Conservation (phyloP, 1,140 invertebrate genomes). For the Drosophila athabasca region DNA sequence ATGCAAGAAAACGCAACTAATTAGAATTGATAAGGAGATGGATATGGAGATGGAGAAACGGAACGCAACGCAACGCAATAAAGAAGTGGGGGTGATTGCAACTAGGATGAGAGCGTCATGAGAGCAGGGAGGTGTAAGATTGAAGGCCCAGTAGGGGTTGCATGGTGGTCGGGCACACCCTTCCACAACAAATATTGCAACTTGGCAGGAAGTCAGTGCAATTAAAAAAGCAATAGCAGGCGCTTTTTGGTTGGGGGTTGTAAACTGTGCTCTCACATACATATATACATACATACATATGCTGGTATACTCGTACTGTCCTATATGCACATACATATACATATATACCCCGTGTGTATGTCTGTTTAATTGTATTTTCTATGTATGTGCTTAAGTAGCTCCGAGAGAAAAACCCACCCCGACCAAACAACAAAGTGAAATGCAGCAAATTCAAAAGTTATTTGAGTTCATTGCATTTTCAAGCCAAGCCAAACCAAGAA, state of each 20-base stretch:
- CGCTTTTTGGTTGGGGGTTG: constrained; percentile 67
- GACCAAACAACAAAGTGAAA: constrained; percentile 66
- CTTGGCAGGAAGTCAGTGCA: constrained; percentile 79
- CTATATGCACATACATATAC: constrained; percentile 12
- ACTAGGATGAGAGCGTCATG: not conserved
- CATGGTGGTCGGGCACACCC: constrained; percentile 44
- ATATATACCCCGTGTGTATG: constrained; percentile 29
- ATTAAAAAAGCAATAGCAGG: constrained; percentile 75
- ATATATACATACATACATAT: constrained; percentile 21
- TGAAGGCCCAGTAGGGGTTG: constrained; percentile 7
- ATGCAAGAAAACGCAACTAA: constrained; percentile 76
- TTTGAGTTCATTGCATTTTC: constrained; percentile 83
- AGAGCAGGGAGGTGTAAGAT: constrained; percentile 1
- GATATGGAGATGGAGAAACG: not conserved
- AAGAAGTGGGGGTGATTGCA: no score
- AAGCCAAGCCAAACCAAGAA: constrained; percentile 65
- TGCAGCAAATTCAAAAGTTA: constrained; percentile 82
- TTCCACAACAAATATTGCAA: constrained; percentile 63
- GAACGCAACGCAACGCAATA: no score
- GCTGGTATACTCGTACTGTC: constrained; percentile 10
- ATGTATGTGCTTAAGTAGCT: constrained; percentile 68
- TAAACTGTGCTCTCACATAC: constrained; percentile 62
- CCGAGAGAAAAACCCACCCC: constrained; percentile 71
- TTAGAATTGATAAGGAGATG: constrained; percentile 67
- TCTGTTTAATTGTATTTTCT: constrained; percentile 53